Conservation (phyloP, 2,888 invertebrate species). For the Ectemnius continuus region DNA sequence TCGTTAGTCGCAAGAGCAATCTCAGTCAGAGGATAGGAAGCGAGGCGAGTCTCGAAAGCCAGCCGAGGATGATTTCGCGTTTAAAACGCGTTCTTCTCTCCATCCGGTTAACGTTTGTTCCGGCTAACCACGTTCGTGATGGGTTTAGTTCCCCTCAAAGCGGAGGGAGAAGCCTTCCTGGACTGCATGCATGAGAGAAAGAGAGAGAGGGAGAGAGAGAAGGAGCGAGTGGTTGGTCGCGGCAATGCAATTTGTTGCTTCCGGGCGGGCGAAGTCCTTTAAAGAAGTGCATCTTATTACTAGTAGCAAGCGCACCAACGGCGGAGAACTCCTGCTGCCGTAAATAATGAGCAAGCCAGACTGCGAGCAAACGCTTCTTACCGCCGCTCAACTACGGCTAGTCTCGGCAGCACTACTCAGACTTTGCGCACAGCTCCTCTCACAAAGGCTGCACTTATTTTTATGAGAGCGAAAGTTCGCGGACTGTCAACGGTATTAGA, state of each 20-base stretch:
- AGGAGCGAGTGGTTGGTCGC: constrained; percentile 7
- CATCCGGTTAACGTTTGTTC: constrained; percentile 56
- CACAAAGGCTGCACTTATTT: too few relatives aligned
- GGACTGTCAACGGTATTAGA: too few relatives aligned
- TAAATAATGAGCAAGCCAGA: constrained; percentile 58
- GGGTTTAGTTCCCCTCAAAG: constrained; percentile 25
- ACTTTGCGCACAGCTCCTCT: too few relatives aligned
- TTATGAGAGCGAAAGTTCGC: too few relatives aligned
- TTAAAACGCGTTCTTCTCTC: constrained; percentile 39
- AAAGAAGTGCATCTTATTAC: constrained; percentile 65
- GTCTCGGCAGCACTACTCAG: too few relatives aligned
- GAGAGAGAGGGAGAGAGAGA: constrained; percentile 2
- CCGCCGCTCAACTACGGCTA: constrained; percentile 12
- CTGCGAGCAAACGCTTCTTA: constrained; percentile 22
- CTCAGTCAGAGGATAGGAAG: too few relatives aligned
- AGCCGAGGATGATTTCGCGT: constrained; percentile 21
- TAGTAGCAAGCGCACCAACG: constrained; percentile 41
- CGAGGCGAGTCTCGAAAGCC: constrained; percentile 13
- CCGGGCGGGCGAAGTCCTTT: constrained; percentile 55
- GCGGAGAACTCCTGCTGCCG: constrained; percentile 57
- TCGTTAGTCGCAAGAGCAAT: constrained; percentile 25
- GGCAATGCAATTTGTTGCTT: constrained; percentile 61
- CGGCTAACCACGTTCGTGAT: constrained; percentile 47
- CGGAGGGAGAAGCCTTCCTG: constrained; percentile 3
- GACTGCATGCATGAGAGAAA: background rate